Evolutionary conservation across 1,140 invertebrate species (phyloP).

Genomic region (Campoletis sonorensis): DNA sequence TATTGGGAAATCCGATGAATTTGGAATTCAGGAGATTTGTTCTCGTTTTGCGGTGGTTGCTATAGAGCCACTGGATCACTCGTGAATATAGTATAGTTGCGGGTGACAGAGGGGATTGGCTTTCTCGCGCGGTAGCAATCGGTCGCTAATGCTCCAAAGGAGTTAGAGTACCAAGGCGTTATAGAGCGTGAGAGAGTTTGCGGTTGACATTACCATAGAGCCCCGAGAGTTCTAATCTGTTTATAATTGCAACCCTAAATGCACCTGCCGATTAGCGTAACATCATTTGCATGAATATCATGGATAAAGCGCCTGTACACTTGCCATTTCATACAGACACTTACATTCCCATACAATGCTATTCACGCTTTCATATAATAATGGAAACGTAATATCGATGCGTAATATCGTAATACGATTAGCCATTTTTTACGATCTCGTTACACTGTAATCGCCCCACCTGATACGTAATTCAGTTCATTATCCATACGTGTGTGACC

Average conservation of each 20-base stretch:
- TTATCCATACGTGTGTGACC: neutral
- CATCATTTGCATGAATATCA: slow-evolving; percentile 56
- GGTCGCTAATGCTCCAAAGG: slow-evolving; percentile 35
- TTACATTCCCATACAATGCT: neutral
- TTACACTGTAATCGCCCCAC: slow-evolving; percentile 29
- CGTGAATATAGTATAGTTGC: slow-evolving; percentile 24
- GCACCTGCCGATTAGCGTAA: slow-evolving; percentile 60
- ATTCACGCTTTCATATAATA: neutral
- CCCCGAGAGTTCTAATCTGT: slow-evolving; percentile 61
- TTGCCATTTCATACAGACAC: slow-evolving; percentile 4
- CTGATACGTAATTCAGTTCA: slow-evolving; percentile 4
- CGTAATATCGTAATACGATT: slow-evolving; percentile 36
- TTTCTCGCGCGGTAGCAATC: slow-evolving; percentile 34
- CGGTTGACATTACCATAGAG: slow-evolving; percentile 53
- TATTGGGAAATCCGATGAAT: slow-evolving; percentile 8
- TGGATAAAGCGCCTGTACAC: neutral
- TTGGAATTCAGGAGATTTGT: slow-evolving; percentile 21
- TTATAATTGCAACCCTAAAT: slow-evolving; percentile 64
- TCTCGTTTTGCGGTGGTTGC: neutral
- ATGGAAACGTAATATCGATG: slow-evolving; percentile 37
- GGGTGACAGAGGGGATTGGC: slow-evolving; percentile 35
- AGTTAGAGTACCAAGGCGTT: neutral
- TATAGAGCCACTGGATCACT: neutral
- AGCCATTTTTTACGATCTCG: slow-evolving; percentile 26
- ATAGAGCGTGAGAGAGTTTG: slow-evolving; percentile 36